Base-by-base conservation (phyloP, 2,113 vertebrate species). In the Caloenas nicobarica region DNA sequence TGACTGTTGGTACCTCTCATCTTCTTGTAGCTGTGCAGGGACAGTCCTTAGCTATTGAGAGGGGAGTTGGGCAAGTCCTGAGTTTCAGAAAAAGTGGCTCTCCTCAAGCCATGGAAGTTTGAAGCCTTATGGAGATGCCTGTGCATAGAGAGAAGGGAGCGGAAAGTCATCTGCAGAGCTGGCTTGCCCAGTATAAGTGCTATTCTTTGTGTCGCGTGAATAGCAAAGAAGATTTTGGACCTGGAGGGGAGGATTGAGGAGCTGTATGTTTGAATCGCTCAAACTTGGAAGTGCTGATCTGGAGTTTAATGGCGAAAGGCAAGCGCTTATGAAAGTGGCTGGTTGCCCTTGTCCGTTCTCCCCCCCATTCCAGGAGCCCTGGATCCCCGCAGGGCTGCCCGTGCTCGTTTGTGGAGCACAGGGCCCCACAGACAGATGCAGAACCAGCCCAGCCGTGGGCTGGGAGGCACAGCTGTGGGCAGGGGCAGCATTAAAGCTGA, bases 241-340 rank as follows among this genome's bases (percentile, higher is more conserved):
- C 6, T 17, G 11, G 31, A 84, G 42, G 29, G 7, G 58, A 78
- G 22, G 44, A 38, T 29, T 61, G 44, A 58, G 22, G 29, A 76
- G 36, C 25, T 40, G 50, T 71, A 5, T 38, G 21, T 66, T 46
- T 62, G 65, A 91, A 18, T 62, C 44, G 13, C 53, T 33, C 68
- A 33, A 33, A 23, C 26, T 16, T 0, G 0, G 7, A 68, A 62
- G 26, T 26, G 36, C 28, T 48, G 50, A 5, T 48, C 28, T 81
- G 65, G 28, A 33, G 9, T 51, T 61, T 18, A 40, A 34, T 25
- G 46, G 34, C 46, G 65, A 19, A 78, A 78, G 36, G 16, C 13
- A 14, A 3, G 5, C 38, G 71, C 50, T 83, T 58, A 42, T 48
- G 34, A 12, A 64, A n/a, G 66, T 10, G 22, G 28, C 51, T 82